Conservation (phyloP, 2,888 invertebrate species). For the Byasa hedistus region DNA sequence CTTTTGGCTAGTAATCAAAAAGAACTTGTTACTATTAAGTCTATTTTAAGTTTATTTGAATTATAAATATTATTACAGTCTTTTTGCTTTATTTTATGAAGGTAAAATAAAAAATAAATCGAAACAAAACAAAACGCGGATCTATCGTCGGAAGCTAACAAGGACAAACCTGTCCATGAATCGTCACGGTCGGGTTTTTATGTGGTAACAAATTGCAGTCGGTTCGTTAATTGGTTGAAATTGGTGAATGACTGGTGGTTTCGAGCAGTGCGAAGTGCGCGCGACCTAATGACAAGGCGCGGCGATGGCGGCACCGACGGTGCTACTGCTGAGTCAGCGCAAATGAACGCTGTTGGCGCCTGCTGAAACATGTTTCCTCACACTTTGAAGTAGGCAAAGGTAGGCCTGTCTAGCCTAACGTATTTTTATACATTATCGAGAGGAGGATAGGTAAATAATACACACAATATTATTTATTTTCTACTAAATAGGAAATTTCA, state of each 20-base stretch:
- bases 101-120: background rate
- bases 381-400: conserved; percentile 32
- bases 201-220: conserved; percentile 60
- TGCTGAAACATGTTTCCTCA: conserved; percentile 48
- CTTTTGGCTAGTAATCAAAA: too few relatives aligned
- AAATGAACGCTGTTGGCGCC: conserved; percentile 67
- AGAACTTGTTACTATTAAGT: too few relatives aligned
- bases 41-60: too few relatives aligned
- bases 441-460: background rate
- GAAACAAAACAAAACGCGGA: background rate
- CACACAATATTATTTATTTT: background rate
- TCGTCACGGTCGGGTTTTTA: conserved; percentile 63
- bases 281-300: conserved; percentile 66
- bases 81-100: background rate
- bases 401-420: conserved; percentile 27
- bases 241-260: conserved; percentile 67
- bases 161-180: conserved; percentile 60
- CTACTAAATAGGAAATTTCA: too few relatives aligned
- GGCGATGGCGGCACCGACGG: conserved; percentile 61
- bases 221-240: conserved; percentile 69
- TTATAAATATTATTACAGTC: background rate
- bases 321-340: conserved; percentile 70
- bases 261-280: conserved; percentile 69
- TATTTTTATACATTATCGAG: background rate
- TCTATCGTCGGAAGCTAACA: conserved; percentile 50